phyloP scores from a whole-genome alignment of 2,113 vertebrate species.

The Perca schrenkii region DNA sequence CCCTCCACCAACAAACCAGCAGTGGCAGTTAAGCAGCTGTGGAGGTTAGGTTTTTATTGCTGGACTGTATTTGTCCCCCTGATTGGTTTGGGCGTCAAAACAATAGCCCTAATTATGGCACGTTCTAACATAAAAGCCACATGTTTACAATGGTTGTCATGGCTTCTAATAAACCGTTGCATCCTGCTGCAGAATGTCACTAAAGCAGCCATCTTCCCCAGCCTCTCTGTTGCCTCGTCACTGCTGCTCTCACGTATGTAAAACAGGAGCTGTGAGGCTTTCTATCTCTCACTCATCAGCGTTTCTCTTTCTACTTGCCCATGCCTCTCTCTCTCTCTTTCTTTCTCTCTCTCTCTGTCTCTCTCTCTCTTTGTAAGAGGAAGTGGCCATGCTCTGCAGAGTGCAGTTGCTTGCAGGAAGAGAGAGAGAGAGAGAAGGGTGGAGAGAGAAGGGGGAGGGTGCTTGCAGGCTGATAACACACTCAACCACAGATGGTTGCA shows the following conservation, averaged over 20 bases:
- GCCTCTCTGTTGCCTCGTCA: slow-evolving; percentile 48
- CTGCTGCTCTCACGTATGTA: slow-evolving; percentile 49
- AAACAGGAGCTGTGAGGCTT: slow-evolving; percentile 52
- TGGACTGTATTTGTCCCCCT: neutral
- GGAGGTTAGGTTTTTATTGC: neutral
- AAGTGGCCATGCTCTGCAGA: slow-evolving; percentile 85
- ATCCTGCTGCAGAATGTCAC: slow-evolving; percentile 15
- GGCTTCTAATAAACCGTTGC: slow-evolving; percentile 13
- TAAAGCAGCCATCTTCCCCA: slow-evolving; percentile 60
- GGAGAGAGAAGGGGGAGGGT: slow-evolving; percentile 69
- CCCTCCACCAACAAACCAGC: neutral
- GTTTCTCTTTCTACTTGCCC: slow-evolving; percentile 55
- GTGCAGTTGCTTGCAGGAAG: slow-evolving; percentile 84
- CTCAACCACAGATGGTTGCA: slow-evolving; percentile 79
- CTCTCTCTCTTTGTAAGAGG: slow-evolving; percentile 83
- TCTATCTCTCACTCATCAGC: slow-evolving; percentile 59
- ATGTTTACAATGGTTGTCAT: slow-evolving; percentile 1
- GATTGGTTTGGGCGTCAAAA: neutral
- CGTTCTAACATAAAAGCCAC: neutral
- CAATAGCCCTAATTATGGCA: neutral
- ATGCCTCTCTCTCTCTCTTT: slow-evolving; percentile 22
- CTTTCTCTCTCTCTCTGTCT: slow-evolving; percentile 43
- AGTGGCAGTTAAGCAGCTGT: neutral
- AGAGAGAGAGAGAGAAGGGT: slow-evolving; percentile 62
- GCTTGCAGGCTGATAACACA: slow-evolving; percentile 80